Base-by-base conservation (phyloP, 2,888 invertebrate genomes). In the Drosophila lutescens region DNA sequence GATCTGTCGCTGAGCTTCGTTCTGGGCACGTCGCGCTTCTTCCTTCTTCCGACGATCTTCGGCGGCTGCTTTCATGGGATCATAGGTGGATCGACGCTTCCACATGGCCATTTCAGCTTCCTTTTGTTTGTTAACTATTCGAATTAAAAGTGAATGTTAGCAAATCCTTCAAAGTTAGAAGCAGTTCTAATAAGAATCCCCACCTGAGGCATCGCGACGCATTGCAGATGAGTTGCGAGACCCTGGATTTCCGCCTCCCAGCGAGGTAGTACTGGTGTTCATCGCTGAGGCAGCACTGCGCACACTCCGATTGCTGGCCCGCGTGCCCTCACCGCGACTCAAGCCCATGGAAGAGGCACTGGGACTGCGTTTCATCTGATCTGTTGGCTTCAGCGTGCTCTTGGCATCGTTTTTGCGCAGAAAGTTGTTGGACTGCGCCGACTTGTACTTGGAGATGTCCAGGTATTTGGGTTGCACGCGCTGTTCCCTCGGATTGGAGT, bases 31-130 rank as follows among this genome's bases (percentile, higher is more conserved):
- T 63, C 93, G 93, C 5, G 93, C 93, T 74, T 93, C 91, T 80
- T 94, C 93, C 50, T 94, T 94, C 88, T 94, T 95, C 87, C 94
- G 94, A 87, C 94, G 95, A 26, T 96, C 98, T 90, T 98, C 97
- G 20, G 97, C 97, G 0, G 98, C 98, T 0, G 98, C 97, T 90
- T 95, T 96, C 94, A 97, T 95, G 32, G 98, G 98, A 93, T 99
- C 98, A 92, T 99, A 99, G 81, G 97, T 97, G 86, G 98, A 98
- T 74, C 99, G 93, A 67, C 98, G 94, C 90, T 98, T 97, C 98
- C 98, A 99, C 93, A 98, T 98, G 91, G 97, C 97, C 93, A 97
- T 95, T 89, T 97, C 96, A 34, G 95, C 95, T 92, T 98, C 97
- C 91, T 94, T 94, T 87, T 94, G 94, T 91, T 94, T 94, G 91